Conservation (phyloP, 1,140 invertebrate species). For the Apis mellifera region DNA sequence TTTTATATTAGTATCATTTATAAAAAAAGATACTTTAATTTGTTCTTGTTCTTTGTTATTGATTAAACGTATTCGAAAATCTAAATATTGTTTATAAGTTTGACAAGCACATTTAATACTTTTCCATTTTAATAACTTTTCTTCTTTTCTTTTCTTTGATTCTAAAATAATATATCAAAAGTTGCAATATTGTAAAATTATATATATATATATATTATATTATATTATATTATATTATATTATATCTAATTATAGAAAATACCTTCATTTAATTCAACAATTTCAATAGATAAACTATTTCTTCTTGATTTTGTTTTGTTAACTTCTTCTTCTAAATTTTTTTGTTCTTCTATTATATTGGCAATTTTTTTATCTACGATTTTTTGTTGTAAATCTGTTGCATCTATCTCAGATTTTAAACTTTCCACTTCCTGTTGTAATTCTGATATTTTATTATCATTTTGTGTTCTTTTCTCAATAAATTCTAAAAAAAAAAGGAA, state of each 20-base stretch:
- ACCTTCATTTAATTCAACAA: conserved; percentile 72
- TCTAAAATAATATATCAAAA: conserved; percentile 48
- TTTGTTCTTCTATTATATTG: conserved; percentile 45
- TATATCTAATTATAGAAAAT: conserved; percentile 5
- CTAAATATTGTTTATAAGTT: conserved; percentile 71
- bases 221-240: no score
- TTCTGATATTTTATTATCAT: conserved; percentile 41
- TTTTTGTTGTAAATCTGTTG: conserved; percentile 59
- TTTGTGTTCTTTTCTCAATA: conserved; percentile 40
- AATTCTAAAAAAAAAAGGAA: conserved; percentile 47
- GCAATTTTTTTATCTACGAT: conserved; percentile 67
- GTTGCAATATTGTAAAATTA: not conserved
- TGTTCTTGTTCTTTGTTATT: conserved; percentile 44
- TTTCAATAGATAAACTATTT: conserved; percentile 62
- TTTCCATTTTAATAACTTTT: conserved; percentile 62
- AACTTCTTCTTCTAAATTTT: conserved; percentile 52
- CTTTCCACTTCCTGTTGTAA: conserved; percentile 53
- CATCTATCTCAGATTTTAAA: conserved; percentile 50
- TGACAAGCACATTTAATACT: conserved; percentile 69
- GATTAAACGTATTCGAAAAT: conserved; percentile 67
- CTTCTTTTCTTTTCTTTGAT: conserved; percentile 50
- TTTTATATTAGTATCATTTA: conserved; percentile 41
- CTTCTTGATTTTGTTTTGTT: conserved; percentile 47
- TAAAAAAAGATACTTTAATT: conserved; percentile 72
- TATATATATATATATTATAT: not conserved